A percentile compares a stretch with the other conserved stretches of the same genome.
These are phyloP conservation scores for Barypeithes pellucidus DNA, from an alignment of 2,888 invertebrate genomes.

Conservation along the genomic window DNA sequence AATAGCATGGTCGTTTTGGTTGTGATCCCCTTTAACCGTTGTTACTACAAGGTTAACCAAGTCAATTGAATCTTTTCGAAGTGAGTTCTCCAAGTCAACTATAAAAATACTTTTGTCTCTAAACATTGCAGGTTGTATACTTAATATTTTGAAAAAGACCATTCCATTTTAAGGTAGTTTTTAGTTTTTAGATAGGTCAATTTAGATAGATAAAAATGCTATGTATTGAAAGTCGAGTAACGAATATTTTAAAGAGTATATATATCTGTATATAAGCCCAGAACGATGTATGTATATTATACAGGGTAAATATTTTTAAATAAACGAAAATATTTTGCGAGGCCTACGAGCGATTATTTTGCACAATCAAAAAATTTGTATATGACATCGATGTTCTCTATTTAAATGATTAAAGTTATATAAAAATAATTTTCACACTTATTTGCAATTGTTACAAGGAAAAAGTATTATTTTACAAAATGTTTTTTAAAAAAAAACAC, in stretches of 20 bases:
- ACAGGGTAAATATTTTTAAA: slow-evolving; percentile 41
- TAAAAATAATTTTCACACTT: not conserved
- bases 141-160: slow-evolving; percentile 48
- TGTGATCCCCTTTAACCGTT: slow-evolving; percentile 21
- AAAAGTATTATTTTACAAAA: no score
- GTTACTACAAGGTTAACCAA: slow-evolving; percentile 16
- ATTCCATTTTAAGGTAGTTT: slow-evolving; percentile 49
- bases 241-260: slow-evolving; percentile 41
- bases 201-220: slow-evolving; percentile 36
- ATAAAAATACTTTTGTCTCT: slow-evolving; percentile 13
- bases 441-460: no score
- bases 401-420: not conserved
- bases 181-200: slow-evolving; percentile 46
- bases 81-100: slow-evolving; percentile 15
- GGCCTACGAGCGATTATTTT: not conserved
- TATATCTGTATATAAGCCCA: slow-evolving; percentile 27
- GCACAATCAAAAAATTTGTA: slow-evolving; percentile 1
- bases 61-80: slow-evolving; percentile 33
- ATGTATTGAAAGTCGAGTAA: slow-evolving; percentile 43
- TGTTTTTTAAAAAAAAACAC: no score
- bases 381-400: slow-evolving; percentile 6
- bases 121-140: slow-evolving; percentile 48
- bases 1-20: slow-evolving; percentile 7
- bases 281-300: slow-evolving; percentile 29
- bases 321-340: slow-evolving; percentile 23